Evolutionary conservation across 2,113 vertebrate species (phyloP), one percentile per base, ranked within the genome.

Genomic region (Tetrao urogallus): DNA sequence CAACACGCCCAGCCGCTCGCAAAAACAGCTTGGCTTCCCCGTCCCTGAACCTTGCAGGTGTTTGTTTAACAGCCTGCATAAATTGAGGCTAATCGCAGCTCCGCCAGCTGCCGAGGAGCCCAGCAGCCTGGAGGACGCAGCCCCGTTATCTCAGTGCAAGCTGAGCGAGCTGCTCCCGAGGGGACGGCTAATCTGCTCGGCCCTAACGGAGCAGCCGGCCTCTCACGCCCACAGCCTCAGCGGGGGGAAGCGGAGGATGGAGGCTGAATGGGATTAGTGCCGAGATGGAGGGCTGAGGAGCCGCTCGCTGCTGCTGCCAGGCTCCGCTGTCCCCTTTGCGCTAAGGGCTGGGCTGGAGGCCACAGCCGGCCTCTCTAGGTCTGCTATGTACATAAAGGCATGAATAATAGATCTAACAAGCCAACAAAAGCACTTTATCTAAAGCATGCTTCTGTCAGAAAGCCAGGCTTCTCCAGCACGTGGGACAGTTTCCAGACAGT

Each of bases 361-460:
- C 81, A 67, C 84, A 60, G 56, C 25, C 0, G 9, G 11, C 43
- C 11, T 19, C 42, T 27, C 5, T 1, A 34, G 20, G 27, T 28
- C 27, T 69, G 67, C 20, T 3, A 18, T 24, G 7, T 32, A 42
- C 57, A 17, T 11, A 54, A 91, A 70, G 74, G 63, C 56, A 50
- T 82, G 82, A 96, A 96, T 96, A 93, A 96, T 79, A 54, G 6
- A 92, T 32, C 91, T 81, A 92, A 95, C 67, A 65, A 94, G 81
- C 57, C 78, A 91, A 92, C 28, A 32, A 82, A 82, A 91, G 74
- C 81, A 81, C 63, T 95, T 93, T 82, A 95, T 83, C 92, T 77
- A 34, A 40, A 80, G 79, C 90, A 79, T 1, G 11, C 63, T 84
- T 57, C 72, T 86, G 64, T 40, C 88, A 72, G 19, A 18, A 94